Evolutionary conservation across 53 echinoderm and acorn worm genomes (phyloP).

Genomic region (Holothuria leucospilota): DNA sequence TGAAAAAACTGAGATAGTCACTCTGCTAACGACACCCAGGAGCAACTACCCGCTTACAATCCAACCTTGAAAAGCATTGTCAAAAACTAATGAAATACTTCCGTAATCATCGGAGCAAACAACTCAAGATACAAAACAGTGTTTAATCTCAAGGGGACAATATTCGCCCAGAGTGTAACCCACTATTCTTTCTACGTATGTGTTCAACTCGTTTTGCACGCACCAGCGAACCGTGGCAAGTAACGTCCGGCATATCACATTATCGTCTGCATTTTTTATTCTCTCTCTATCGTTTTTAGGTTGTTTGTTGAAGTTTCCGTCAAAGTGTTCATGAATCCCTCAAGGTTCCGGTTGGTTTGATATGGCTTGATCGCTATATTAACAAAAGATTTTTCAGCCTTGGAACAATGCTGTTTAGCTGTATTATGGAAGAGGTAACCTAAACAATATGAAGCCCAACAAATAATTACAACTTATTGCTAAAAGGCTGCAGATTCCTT

Average conservation of each 20-base stretch:
- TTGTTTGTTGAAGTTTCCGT: background rate
- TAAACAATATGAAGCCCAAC: too few relatives aligned
- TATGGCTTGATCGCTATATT: slow-evolving; percentile 19
- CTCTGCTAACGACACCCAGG: too few relatives aligned
- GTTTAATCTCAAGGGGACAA: background rate
- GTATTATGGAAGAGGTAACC: too few relatives aligned
- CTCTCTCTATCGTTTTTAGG: background rate
- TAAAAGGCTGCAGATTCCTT: too few relatives aligned
- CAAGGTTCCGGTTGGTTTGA: background rate
- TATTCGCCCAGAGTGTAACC: background rate
- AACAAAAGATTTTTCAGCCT: too few relatives aligned
- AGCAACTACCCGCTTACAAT: too few relatives aligned
- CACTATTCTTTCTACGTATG: background rate
- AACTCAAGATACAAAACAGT: background rate
- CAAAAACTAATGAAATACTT: slow-evolving; percentile 13
- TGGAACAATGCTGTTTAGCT: too few relatives aligned
- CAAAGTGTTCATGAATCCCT: background rate
- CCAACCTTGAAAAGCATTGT: too few relatives aligned
- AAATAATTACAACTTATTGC: too few relatives aligned
- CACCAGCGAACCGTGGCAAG: slow-evolving; percentile 3
- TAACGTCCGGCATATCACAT: slow-evolving; percentile 1
- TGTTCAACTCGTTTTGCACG: background rate
- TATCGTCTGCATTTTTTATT: background rate
- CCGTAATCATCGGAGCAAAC: slow-evolving; percentile 21
- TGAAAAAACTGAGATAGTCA: too few relatives aligned